Evolutionary conservation across 2,797 vertebrate genomes (phyloP).

Genomic region (Muraenolepis orangiensis): DNA sequence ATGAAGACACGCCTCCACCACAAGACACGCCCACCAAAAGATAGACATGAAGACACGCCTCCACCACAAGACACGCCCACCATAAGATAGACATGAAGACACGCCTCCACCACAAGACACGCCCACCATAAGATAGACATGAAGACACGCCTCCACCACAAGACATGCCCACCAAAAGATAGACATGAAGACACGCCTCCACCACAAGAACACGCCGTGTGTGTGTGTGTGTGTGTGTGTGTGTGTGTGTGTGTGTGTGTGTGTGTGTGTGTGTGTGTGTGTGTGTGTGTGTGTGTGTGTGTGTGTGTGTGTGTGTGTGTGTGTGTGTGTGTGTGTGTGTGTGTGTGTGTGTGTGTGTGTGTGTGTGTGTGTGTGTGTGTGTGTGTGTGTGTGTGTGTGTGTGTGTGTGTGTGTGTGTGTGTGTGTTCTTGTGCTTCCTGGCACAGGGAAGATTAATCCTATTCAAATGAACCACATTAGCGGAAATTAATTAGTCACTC

Average conservation of each 20-base stretch:
- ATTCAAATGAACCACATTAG: constrained; percentile 74
- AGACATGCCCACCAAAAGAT: no score
- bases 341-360: background rate
- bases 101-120: no score
- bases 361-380: background rate
- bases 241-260: constrained; percentile 3
- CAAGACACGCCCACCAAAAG: no score
- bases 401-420: constrained; percentile 30
- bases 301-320: background rate
- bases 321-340: constrained; percentile 3
- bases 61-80: no score
- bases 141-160: no score
- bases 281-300: background rate
- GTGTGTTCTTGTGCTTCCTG: constrained; percentile 69
- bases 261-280: background rate
- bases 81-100: no score
- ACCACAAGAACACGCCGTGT: no score
- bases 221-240: background rate
- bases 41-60: no score
- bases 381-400: constrained; percentile 12
- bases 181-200: no score
- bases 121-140: no score
- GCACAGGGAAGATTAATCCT: constrained; percentile 68
- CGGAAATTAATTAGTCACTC: constrained; percentile 64
- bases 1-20: background rate